Base-by-base conservation (phyloP, 2,888 invertebrate genomes). In the Drosophila emarginata region DNA sequence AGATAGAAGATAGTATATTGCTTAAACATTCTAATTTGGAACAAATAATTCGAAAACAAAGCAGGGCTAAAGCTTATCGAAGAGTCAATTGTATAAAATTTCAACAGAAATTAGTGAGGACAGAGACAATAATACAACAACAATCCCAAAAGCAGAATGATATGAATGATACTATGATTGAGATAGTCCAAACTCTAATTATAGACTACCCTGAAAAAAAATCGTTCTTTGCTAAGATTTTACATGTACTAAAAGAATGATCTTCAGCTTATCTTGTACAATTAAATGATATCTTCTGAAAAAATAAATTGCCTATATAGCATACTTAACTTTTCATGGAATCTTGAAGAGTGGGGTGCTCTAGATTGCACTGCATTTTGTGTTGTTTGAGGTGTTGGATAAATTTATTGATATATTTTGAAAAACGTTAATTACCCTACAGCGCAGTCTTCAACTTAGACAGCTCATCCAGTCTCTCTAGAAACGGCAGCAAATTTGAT, bases 1-100 rank as follows among this genome's bases (percentile, higher is more conserved):
- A 92, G 78, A 92, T 92, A 2, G 91, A 93, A 59, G 90, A 92
- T 36, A 90, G 91, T 40, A 66, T 92, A 57, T 69, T 91, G 18
- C 56, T 82, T 3, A 91, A 91, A 37, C 89, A 91, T 73, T 81
- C 88, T 18, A 91, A 81, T 37, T 64, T 81, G 4, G 84, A 81
- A 28, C 78, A 83, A 54, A 81, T 81, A n/a, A 57, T 81, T 28
- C 65, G 87, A 4, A 81, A 83, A 50, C 81, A 81, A 26, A 74
- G 67, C 26, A 71, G 84, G 2, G 87, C 84, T 0, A 81, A 81
- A 32, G 84, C 87, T 4, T 81, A 80, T 45, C 76, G 78, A 2
- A 78, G 67, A 14, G 67, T 81, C 5, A 5, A 26, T 0, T 74
- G 39, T 23, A 12, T 66, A 2, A 86, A 78, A 21, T 59, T 66